Base-by-base conservation (phyloP, 2,888 invertebrate genomes). In the Tinea pellionella region DNA sequence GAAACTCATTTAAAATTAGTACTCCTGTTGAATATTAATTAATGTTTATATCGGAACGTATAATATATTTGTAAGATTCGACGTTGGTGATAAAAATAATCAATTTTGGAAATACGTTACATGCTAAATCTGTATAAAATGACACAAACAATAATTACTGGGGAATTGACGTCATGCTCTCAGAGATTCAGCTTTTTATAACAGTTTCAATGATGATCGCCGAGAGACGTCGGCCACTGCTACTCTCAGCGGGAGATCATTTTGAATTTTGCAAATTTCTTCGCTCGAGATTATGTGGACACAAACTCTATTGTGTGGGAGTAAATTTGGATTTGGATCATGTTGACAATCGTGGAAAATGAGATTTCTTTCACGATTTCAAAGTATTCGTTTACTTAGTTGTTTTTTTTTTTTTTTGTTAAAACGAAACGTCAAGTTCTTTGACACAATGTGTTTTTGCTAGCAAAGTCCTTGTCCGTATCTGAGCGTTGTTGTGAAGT, bases 101-200 rank as follows among this genome's bases (percentile, higher is more conserved):
- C 37, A 9, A n/a, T 37, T 37, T 1, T n/a, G 9, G 4, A 37
- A 37, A 37, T 6, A 37, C 9, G 37, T 37, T 37, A 37, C n/a
- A 37, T 37, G 9, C 37, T 2, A 37, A 37, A 37, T 37, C n/a
- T 9, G 37, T 9, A 9, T 37, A 66, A 65, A 66, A 62, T 61
- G 69, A 70, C 73, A 73, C 72, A 72, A 69, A 70, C 70, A 67
- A 68, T 69, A 71, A 72, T 72, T 70, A 73, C 67, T 64, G 64
- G 60, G 61, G 60, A 59, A 63, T 64, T 74, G 74, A 76, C 73
- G 71, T 73, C 74, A 77, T 68, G 65, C 65, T 65, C 64, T 67
- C 68, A 66, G 67, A 67, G 66, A 65, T 62, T 64, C 64, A 62
- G 64, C n/a, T 53, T 53, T 53, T 65, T 61, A 65, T 63, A 65